These are phyloP conservation scores for Isotomurus palustris DNA, from an alignment of 2,888 invertebrate genomes.

Conservation along the genomic window DNA sequence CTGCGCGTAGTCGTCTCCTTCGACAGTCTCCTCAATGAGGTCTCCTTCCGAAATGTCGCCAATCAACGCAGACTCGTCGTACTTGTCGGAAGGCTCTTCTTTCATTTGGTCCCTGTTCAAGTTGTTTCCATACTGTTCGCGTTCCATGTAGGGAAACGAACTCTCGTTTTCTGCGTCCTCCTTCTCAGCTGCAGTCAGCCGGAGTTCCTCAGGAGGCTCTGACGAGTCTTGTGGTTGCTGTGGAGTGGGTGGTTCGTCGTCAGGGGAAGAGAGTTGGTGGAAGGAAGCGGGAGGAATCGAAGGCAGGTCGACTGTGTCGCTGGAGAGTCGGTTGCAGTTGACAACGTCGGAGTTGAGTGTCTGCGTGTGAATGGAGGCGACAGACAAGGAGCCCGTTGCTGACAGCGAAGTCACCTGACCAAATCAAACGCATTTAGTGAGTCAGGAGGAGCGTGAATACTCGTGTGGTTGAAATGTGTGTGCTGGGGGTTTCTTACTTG, in stretches of 20 bases:
- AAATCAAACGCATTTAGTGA: no score
- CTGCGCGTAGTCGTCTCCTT: no score
- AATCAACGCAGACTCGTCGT: no score
- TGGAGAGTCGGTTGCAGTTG: constrained; percentile 35
- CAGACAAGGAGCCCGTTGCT: constrained; percentile 33
- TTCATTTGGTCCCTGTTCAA: neutral
- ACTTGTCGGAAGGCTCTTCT: no score
- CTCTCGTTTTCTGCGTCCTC: constrained; percentile 37
- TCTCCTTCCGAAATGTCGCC: no score
- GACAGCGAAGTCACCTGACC: constrained; percentile 37
- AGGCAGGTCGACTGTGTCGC: constrained; percentile 35
- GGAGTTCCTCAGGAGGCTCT: constrained; percentile 19
- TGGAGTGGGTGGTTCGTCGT: neutral
- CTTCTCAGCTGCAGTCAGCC: constrained; percentile 24
- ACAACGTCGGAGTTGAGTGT: constrained; percentile 37
- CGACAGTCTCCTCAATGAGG: no score
- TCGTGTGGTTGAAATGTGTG: no score
- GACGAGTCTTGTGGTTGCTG: neutral
- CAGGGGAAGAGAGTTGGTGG: constrained; percentile 31
- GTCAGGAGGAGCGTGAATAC: no score
- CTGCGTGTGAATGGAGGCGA: constrained; percentile 33
- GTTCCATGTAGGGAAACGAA: constrained; percentile 21
- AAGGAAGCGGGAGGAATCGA: constrained; percentile 41
- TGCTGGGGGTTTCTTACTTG: constrained; percentile 40
- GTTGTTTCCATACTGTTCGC: neutral